Evolutionary conservation across 2,113 vertebrate genomes (phyloP), one percentile per base, ranked within the genome.

Genomic region (Siniperca knerii): DNA sequence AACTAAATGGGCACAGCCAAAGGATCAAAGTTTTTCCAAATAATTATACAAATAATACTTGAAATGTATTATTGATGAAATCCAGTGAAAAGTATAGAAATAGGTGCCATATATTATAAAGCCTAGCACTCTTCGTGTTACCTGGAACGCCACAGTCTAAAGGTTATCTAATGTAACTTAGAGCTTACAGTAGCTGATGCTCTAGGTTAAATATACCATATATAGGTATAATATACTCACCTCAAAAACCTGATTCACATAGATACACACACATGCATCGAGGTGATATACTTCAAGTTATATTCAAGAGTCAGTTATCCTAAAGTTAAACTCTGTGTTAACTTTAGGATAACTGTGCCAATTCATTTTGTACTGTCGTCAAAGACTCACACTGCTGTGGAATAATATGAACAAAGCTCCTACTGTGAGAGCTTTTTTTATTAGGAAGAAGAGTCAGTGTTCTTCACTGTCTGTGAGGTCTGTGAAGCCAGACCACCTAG

Each of bases 401-500:
- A 78, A 50, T 88, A 78, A 50, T 71, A 29, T 60, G 71, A 89
- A 82, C 60, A 72, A 69, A 85, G 46, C 46, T 76, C 69, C 52
- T 16, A 20, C 79, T 65, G 52, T 54, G 54, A 75, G 35, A 35
- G 23, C 13, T 84, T 77, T 29, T 82, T 73, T 74, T 42, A 16
- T 50, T 55, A 65, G 65, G 73, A 54, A 77, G 44, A 52, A 77
- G 40, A 82, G 48, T 52, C 20, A 46, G 72, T 44, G 66, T 77
- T 86, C 58, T 70, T 74, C 13, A 68, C 23, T 52, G 65, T 77
- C 77, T 81, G 87, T 90, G 91, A 65, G 83, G 91, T 87, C 81
- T 77, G 52, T 83, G 58, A 81, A 74, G 72, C 23, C 65, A 54
- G 92, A 93, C 90, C 92, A 91, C 87, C 92, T 70, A 85, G 74